Evolutionary conservation across 2,888 invertebrate genomes (phyloP).

Genomic region (Amblyjoppa proteus): DNA sequence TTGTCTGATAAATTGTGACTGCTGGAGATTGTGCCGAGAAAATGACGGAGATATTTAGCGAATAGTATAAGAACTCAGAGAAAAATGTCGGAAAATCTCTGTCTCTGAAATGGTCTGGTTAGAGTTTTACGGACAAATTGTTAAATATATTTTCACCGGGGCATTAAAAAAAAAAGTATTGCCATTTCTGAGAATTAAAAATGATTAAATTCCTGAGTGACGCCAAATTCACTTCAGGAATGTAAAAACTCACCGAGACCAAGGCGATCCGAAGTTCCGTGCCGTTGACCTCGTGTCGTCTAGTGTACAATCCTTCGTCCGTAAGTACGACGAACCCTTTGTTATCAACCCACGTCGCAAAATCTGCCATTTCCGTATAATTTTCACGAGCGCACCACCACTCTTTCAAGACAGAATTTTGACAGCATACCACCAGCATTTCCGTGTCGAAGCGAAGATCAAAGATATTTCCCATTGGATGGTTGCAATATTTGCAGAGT

Average conservation of each 20-base stretch:
- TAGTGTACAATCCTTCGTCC: constrained; percentile 68
- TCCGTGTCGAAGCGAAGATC: constrained; percentile 73
- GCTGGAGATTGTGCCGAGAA: no score
- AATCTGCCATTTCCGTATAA: constrained; percentile 62
- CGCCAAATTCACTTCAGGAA: no score
- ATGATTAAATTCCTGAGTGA: no score
- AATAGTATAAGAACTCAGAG: no score
- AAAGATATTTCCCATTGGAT: constrained; percentile 71
- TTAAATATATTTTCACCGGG: no score
- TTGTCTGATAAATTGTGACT: no score
- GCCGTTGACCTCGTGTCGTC: constrained; percentile 73
- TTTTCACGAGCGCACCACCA: constrained; percentile 76
- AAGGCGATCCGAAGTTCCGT: constrained; percentile 69
- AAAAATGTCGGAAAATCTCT: no score
- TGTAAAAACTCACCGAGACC: constrained; percentile 69
- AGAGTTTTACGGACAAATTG: no score
- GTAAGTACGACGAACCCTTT: constrained; percentile 41
- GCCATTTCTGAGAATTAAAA: no score
- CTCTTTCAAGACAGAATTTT: constrained; percentile 69
- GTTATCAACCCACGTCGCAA: constrained; percentile 72
- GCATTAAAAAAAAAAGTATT: no score
- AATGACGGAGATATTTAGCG: no score
- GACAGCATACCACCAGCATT: constrained; percentile 75
- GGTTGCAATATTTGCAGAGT: constrained; percentile 62
- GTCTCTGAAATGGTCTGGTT: no score